These are phyloP conservation scores for Sorex fumeus DNA, from an alignment of 2,113 vertebrate species.

Conservation along the genomic window DNA sequence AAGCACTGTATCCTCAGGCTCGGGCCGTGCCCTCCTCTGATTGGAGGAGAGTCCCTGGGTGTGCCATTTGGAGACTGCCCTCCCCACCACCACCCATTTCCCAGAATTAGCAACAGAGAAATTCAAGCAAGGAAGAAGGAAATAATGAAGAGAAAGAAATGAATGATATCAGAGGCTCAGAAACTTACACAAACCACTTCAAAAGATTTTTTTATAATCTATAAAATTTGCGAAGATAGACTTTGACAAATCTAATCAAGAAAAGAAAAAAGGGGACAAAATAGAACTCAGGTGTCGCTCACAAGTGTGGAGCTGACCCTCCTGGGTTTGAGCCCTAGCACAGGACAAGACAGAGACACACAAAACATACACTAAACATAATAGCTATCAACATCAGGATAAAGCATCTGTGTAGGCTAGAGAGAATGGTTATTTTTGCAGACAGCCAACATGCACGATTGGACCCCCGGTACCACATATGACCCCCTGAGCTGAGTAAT, in stretches of 20 bases:
- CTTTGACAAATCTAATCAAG: not conserved
- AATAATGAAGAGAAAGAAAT: slow-evolving; percentile 12
- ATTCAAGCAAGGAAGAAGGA: not conserved
- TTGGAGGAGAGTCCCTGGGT: no score
- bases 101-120: not conserved
- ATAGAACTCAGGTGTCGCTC: no score
- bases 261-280: not conserved
- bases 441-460: no score
- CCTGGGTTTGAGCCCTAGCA: no score
- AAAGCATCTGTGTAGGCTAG: not conserved
- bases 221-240: slow-evolving; percentile 12
- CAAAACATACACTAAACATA: not conserved
- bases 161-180: not conserved
- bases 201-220: not conserved
- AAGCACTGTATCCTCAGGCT: no score
- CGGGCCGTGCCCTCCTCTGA: no score
- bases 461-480: no score
- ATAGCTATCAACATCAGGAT: not conserved
- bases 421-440: not conserved
- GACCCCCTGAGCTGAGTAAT: no score
- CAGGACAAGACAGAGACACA: not conserved
- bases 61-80: not conserved
- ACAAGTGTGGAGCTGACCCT: no score
- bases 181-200: not conserved
- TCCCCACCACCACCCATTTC: not conserved